Conservation (phyloP, 2,113 vertebrate species). For the Origma solitaria region DNA sequence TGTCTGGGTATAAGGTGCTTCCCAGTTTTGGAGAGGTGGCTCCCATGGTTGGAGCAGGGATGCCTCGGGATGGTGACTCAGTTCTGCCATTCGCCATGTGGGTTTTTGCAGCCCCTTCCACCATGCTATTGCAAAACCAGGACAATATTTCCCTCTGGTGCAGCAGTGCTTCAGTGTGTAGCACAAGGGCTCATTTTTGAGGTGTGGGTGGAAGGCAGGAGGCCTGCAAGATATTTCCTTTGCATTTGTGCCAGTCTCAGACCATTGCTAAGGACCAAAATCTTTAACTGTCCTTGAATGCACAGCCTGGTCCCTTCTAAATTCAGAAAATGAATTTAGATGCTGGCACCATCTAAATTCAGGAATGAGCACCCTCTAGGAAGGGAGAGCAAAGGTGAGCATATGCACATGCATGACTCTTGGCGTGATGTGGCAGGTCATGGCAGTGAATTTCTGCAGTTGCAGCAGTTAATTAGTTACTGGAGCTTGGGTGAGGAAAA, state of each 20-base stretch:
- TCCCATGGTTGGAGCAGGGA: not conserved
- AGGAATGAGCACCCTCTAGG: not conserved
- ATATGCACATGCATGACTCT: rapidly evolving
- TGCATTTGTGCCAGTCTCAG: not conserved
- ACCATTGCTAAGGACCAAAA: not conserved
- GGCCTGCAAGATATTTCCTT: not conserved
- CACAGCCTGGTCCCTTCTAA: not conserved
- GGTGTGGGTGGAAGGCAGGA: not conserved
- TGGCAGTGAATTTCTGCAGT: not conserved
- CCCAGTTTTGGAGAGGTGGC: not conserved
- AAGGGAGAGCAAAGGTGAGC: not conserved
- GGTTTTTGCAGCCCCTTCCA: not conserved
- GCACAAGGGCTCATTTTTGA: not conserved
- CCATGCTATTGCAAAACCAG: not conserved
- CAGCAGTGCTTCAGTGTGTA: not conserved
- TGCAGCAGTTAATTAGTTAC: not conserved
- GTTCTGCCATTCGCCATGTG: not conserved
- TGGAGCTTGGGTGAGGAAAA: not conserved
- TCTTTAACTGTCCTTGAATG: not conserved
- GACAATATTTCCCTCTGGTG: rapidly evolving
- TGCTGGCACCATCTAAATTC: not conserved
- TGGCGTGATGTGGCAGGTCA: not conserved
- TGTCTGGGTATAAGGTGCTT: not conserved
- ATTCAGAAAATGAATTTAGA: not conserved
- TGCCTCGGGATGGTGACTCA: not conserved